Base-by-base conservation (phyloP, 2,113 vertebrate species). In the Cricetomys ansorgei region DNA sequence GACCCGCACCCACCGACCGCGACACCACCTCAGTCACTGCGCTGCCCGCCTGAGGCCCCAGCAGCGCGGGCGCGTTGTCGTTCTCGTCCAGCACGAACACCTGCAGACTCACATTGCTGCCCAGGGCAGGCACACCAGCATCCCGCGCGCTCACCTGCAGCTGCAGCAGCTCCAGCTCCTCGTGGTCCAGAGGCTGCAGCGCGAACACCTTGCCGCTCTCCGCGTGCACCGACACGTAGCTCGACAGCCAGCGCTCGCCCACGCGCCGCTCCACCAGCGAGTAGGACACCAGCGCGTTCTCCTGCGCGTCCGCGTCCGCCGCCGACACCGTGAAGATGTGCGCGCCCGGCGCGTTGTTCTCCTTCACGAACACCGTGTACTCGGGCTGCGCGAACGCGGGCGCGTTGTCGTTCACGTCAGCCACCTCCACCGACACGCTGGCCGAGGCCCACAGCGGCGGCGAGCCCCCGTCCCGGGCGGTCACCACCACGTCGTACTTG, bases 391-490 rank as follows among this genome's bases (percentile, higher is more conserved):
- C 64, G 27, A 91, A 91, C 6, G 53, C 53, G 98, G 98, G 98
- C 64, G 98, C 84, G 13, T 87, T 87, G 87, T 99, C 99, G 92
- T 98, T 99, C 7, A 99, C 94, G 89, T 99, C 98, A 2, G 98
- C 97, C 40, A 99, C 97, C 4, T 98, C 95, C n/a, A n/a, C n/a
- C n/a, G n/a, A n/a, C n/a, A n/a, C n/a, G n/a, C n/a, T n/a, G n/a
- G n/a, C n/a, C 0, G 97, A 98, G 55, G 98, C 98, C 16, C 98
- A 98, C 29, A 99, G 92, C 0, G 98, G n/a, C 0, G 98, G 96
- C 0, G 95, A 43, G 6, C 98, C 98, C 5, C 65, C 86, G 57
- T 98, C 98, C 11, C 83, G n/a, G 0, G 96, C 98, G 0, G 67
- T 97, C 55, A 99, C 98, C 97, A 99, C 96, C 98, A 99, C 0